Evolutionary conservation across 2,888 invertebrate species (phyloP).

Genomic region (Ephialtes manifestator): DNA sequence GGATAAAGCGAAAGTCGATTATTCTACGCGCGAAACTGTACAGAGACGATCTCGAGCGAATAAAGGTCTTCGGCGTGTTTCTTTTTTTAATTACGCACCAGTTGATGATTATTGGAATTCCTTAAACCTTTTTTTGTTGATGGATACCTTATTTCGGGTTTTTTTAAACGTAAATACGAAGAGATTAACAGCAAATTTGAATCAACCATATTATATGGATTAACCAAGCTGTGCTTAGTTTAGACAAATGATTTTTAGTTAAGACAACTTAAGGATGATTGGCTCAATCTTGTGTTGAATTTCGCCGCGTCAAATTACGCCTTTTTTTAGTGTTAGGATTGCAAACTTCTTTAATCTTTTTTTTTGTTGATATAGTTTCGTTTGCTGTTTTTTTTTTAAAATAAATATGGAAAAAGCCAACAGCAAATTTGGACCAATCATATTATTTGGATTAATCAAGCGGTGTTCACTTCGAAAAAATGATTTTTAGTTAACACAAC

Average conservation of each 20-base stretch:
- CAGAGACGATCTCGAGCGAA: constrained; percentile 61
- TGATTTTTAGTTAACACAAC: no score
- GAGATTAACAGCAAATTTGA: no score
- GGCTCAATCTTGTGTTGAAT: no score
- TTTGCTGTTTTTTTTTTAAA: background rate
- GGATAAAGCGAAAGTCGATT: constrained; percentile 62
- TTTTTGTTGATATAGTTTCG: background rate
- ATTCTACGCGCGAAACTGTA: constrained; percentile 60
- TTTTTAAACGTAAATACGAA: background rate
- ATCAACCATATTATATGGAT: no score
- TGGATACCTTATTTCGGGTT: no score
- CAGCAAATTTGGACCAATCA: no score
- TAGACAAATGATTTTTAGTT: no score
- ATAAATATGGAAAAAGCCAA: background rate
- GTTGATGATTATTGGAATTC: background rate
- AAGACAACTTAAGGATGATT: no score
- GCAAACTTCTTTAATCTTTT: no score
- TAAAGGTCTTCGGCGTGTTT: constrained; percentile 59
- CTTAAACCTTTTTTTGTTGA: background rate
- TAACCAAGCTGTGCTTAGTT: no score
- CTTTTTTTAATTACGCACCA: constrained; percentile 43
- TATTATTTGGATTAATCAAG: no score
- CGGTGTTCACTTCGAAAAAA: no score
- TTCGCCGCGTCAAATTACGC: background rate
- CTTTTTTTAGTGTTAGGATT: background rate